phyloP scores from a whole-genome alignment of 2,888 invertebrate species.

The Oegoconia quadripuncta region DNA sequence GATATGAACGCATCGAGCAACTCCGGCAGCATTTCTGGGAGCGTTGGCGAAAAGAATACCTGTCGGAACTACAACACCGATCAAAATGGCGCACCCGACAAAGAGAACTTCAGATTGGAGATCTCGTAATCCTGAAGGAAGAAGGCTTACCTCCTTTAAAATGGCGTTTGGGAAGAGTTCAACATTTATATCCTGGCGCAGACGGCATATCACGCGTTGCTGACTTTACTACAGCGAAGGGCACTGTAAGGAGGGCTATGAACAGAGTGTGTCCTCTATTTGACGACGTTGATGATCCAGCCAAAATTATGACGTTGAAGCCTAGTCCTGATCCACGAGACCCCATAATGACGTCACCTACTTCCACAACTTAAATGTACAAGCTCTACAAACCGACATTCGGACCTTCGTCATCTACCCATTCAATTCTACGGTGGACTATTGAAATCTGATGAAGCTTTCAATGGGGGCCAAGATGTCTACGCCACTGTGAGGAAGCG shows the following conservation, averaged over 20 bases:
- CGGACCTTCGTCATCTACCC: no score
- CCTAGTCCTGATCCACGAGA: no score
- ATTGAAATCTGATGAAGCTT: no score
- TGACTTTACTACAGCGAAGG: slow-evolving; percentile 10
- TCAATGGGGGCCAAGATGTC: no score
- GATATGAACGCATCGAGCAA: slow-evolving; percentile 13
- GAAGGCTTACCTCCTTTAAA: slow-evolving; percentile 15
- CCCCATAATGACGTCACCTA: no score
- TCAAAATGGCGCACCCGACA: slow-evolving; percentile 11
- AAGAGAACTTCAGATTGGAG: not conserved
- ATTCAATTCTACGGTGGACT: no score
- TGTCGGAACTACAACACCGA: slow-evolving; percentile 15
- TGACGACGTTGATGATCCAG: no score
- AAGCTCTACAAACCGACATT: no score
- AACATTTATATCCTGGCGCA: slow-evolving; percentile 12
- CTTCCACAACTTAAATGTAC: no score
- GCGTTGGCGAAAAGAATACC: slow-evolving; percentile 16
- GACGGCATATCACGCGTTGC: slow-evolving; percentile 15
- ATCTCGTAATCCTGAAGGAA: slow-evolving; percentile 8
- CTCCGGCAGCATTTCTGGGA: slow-evolving; percentile 16
- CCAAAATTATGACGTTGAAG: no score
- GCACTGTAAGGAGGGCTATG: slow-evolving; percentile 5
- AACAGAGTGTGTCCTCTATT: no score
- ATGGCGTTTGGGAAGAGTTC: slow-evolving; percentile 19
- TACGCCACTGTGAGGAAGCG: no score